Evolutionary conservation across 2,113 vertebrate genomes (phyloP), one percentile per base, ranked within the genome.

Genomic region (Hepsetus odoe): DNA sequence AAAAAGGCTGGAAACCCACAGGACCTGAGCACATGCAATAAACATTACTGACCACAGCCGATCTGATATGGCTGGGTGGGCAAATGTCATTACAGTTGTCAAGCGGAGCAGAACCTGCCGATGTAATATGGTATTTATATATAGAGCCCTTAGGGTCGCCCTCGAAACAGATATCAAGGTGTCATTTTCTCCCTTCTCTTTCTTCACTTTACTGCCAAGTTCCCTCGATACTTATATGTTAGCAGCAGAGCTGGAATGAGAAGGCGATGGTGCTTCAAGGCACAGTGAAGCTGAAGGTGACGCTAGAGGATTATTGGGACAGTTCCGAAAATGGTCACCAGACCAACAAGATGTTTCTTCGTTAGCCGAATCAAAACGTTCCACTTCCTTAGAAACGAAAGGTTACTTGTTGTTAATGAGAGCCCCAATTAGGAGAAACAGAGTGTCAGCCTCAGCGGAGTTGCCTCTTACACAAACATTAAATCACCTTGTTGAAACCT

Each of bases 321-420:
- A 9, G 4, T 9, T 5, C 35, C 46, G 46, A 40, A 26, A 65
- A 20, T 30, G 32, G 28, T 51, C 53, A 77, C 87, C 85, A 88
- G 86, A 88, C 26, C 77, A 72, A 80, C 75, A 26, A 53, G 0
- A 16, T 51, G 53, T 71, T 87, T 80, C 73, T 80, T 72, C 20
- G 77, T 85, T 84, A 86, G 87, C 84, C 85, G 84, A 88, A 92
- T 91, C 89, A 89, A 88, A 88, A 92, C 87, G 87, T 89, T 88
- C 86, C 86, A 84, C 86, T 87, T 86, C 88, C 87, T 90, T 89
- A 89, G 66, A 79, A 79, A 83, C 79, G 87, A 82, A 87, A 86
- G 87, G 87, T 87, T 86, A 85, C 86, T 84, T 77, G 69, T 84
- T 85, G 84, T 87, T 91, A 91, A 91, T 89, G 88, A 89, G 89